These are phyloP conservation scores for Harlomillsia oculata DNA, from an alignment of 1,140 invertebrate species.

Conservation along the genomic window DNA sequence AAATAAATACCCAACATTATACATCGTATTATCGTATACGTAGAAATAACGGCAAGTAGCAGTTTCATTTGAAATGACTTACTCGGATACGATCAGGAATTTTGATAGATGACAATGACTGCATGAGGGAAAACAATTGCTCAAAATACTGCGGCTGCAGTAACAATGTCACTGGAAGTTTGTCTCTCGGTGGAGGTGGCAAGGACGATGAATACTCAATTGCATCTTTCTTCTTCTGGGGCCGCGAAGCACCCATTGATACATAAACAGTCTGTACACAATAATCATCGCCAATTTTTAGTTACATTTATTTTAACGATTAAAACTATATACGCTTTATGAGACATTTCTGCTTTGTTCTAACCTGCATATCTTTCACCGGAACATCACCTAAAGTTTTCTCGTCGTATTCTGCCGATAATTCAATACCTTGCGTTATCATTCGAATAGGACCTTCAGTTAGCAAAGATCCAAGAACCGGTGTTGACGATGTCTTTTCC, in stretches of 20 bases:
- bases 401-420: slow-evolving; percentile 87
- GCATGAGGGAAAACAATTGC: slow-evolving; percentile 78
- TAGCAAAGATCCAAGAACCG: slow-evolving; percentile 51
- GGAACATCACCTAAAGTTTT: slow-evolving; percentile 78
- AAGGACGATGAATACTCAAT: slow-evolving; percentile 64
- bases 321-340: no score
- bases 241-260: slow-evolving; percentile 68
- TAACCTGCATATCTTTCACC: slow-evolving; percentile 68
- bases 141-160: slow-evolving; percentile 79
- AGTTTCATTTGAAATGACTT: slow-evolving; percentile 37
- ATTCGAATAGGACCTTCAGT: slow-evolving; percentile 77
- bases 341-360: slow-evolving; percentile 42
- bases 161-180: slow-evolving; percentile 71
- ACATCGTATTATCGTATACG: no score
- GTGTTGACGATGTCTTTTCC: slow-evolving; percentile 34
- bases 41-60: no score
- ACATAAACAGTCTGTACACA: slow-evolving; percentile 67
- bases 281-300: slow-evolving; percentile 65
- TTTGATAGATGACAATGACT: slow-evolving; percentile 74
- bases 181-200: slow-evolving; percentile 67
- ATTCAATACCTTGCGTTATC: slow-evolving; percentile 85
- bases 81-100: slow-evolving; percentile 57
- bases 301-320: no score
- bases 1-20: no score
- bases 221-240: slow-evolving; percentile 51